These are phyloP conservation scores for Lepus timidus DNA, from an alignment of 2,113 vertebrate species.

Conservation along the genomic window DNA sequence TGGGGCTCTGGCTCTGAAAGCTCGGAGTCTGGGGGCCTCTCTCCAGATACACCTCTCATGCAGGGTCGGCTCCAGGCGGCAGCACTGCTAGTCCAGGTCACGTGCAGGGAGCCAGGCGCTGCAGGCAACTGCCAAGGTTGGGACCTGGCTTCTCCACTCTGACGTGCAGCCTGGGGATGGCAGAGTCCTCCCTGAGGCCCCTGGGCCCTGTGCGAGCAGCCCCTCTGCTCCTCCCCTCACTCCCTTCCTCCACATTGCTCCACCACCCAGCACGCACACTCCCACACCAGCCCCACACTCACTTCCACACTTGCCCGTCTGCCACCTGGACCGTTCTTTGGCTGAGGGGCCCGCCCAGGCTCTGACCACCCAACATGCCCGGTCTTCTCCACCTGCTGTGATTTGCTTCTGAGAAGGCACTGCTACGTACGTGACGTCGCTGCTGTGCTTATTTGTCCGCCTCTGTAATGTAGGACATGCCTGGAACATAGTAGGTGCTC, in stretches of 20 bases:
- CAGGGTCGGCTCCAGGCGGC: neutral
- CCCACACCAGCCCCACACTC: neutral
- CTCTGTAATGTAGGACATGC: neutral
- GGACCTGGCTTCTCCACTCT: neutral
- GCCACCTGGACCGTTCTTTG: neutral
- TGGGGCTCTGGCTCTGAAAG: conserved; percentile 42
- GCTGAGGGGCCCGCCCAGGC: no score
- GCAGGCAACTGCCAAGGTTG: fast-evolving
- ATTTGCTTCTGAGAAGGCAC: conserved; percentile 24
- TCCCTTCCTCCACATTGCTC: neutral
- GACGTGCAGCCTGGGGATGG: neutral
- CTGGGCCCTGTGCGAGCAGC: neutral
- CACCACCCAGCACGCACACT: neutral
- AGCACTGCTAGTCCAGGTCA: neutral
- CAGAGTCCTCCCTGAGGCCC: neutral
- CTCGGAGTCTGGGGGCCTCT: neutral
- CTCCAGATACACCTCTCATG: conserved; percentile 32
- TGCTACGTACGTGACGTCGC: neutral
- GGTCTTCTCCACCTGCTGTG: neutral
- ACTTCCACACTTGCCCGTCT: neutral
- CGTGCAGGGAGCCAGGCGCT: neutral
- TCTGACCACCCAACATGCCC: neutral
- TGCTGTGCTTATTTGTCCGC: neutral
- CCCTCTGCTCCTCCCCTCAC: fast-evolving
- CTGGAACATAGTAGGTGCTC: neutral